Evolutionary conservation across 2,113 vertebrate genomes (phyloP), one percentile per base, ranked within the genome.

Genomic region (Notiomystis cincta): DNA sequence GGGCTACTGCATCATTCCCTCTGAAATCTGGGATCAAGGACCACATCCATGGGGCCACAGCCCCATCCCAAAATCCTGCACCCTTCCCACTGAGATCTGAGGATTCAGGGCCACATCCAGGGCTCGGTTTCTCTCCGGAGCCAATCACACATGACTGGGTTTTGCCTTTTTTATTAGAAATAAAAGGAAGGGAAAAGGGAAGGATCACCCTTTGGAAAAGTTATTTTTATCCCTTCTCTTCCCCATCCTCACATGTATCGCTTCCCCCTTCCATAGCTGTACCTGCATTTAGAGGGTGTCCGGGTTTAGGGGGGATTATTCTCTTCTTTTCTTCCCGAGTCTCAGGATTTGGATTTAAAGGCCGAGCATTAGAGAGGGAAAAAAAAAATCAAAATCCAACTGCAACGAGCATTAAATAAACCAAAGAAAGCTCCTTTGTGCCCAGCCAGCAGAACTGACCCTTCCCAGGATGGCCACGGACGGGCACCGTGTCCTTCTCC

Each of bases 231-330:
- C 85, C 57, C 69, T 87, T 40, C 62, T 57, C 28, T 38, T 15
- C 79, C 70, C 70, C 27, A 1, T 58, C 88, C 58, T 60, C 48
- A 57, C 61, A 64, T 87, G 70, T 89, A 95, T 82, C 1, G 6
- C 80, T 92, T 81, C 57, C 89, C 90, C 71, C 73, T 70, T 18
- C n/a, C 37, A 33, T 73, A 80, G 91, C 79, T 86, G 80, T 92
- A 81, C 94, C 94, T 94, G 93, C 95, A 87, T 95, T 93, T 91
- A 89, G 85, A 50, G 94, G 89, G 69, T 87, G 53, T 91, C 94
- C 15, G 91, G 94, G 89, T 94, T 96, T 91, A 87, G 93, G 73
- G 82, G 64, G 61, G 58, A 47, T 42, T 87, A 40, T 50, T 66
- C 23, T 60, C 40, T 70, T 42, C 80, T 75, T 64, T 93, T 50